phyloP scores from a whole-genome alignment of 2,113 vertebrate species.

The Syrrhaptes paradoxus region DNA sequence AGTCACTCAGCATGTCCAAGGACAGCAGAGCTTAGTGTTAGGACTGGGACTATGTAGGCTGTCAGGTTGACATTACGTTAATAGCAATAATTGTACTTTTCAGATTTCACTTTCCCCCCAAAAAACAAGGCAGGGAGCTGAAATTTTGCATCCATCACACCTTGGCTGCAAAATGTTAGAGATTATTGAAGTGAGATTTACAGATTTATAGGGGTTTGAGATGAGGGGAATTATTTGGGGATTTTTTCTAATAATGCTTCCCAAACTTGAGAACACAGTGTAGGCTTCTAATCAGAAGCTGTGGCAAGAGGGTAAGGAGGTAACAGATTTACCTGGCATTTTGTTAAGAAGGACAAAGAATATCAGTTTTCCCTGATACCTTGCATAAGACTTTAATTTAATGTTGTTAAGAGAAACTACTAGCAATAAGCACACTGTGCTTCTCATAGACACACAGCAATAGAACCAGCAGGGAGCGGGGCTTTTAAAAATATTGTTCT shows the following conservation, averaged over 20 bases:
- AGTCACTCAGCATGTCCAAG: background rate
- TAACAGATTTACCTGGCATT: background rate
- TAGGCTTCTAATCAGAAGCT: background rate
- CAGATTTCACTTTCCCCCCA: background rate
- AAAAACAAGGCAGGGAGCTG: background rate
- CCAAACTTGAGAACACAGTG: background rate
- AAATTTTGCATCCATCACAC: background rate
- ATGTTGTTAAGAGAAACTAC: background rate
- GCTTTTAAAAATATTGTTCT: background rate
- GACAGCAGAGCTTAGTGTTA: background rate
- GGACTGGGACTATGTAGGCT: background rate
- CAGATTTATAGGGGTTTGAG: background rate
- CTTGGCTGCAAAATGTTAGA: background rate
- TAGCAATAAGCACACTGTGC: background rate
- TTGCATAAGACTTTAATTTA: constrained; percentile 50
- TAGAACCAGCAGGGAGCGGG: constrained; percentile 12
- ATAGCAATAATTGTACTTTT: background rate
- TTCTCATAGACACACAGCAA: background rate
- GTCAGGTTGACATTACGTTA: background rate
- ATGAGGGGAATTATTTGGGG: background rate
- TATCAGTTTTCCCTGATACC: background rate
- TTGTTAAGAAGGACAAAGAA: constrained; percentile 24
- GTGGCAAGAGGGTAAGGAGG: background rate
- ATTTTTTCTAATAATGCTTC: background rate
- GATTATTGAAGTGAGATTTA: background rate